phyloP scores from a whole-genome alignment of 2,888 invertebrate species.

The Andrena chrysosceles region DNA sequence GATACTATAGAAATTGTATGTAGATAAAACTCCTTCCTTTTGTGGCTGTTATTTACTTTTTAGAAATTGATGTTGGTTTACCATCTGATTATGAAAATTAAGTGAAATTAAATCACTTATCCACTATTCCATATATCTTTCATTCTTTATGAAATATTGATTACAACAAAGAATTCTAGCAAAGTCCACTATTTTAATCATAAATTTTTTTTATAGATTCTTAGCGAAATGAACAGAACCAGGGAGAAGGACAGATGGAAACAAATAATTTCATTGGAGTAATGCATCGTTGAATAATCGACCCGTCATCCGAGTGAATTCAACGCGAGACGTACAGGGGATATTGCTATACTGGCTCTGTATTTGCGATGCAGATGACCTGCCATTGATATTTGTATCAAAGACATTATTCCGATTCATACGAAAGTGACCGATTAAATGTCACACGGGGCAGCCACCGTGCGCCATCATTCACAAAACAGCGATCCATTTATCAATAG shows the following conservation, averaged over 20 bases:
- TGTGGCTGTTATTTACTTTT: no score
- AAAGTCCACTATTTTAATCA: no score
- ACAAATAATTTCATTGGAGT: slow-evolving; percentile 7
- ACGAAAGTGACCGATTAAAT: slow-evolving; percentile 33
- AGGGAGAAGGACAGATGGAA: not conserved
- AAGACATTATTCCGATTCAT: slow-evolving; percentile 33
- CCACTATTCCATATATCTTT: no score
- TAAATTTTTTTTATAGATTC: not conserved
- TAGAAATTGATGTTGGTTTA: no score
- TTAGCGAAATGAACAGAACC: not conserved
- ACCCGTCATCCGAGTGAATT: slow-evolving; percentile 13
- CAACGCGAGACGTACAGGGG: not conserved
- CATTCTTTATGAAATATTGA: no score
- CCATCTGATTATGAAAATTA: no score
- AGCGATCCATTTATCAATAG: slow-evolving; percentile 10
- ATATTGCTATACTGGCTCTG: slow-evolving; percentile 27
- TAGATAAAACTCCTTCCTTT: not conserved
- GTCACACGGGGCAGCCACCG: slow-evolving; percentile 5
- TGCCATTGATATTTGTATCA: slow-evolving; percentile 37
- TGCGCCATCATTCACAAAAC: slow-evolving; percentile 14
- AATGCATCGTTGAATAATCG: slow-evolving; percentile 14
- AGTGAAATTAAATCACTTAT: no score
- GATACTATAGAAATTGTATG: not conserved
- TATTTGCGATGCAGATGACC: slow-evolving; percentile 44
- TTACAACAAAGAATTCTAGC: no score